Conservation (phyloP, 2,888 invertebrate species). For the Erpobdella octoculata region DNA sequence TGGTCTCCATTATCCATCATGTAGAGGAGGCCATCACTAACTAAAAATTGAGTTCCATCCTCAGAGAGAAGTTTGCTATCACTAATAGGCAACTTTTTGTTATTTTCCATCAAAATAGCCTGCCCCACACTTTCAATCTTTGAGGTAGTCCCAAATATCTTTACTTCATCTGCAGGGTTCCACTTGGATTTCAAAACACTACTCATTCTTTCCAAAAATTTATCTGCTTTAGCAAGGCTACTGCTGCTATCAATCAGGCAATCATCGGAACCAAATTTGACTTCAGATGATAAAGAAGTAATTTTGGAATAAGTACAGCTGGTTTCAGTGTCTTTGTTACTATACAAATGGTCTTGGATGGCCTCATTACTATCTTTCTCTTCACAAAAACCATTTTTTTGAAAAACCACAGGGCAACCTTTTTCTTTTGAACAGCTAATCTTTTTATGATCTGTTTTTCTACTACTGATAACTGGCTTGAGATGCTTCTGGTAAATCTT, state of each 20-base stretch:
- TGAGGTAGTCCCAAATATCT: background rate
- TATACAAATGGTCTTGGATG: no score
- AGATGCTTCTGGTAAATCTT: constrained; percentile 13
- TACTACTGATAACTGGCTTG: background rate
- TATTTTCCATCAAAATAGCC: background rate
- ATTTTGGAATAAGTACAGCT: no score
- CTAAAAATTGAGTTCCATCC: constrained; percentile 11
- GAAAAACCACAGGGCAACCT: background rate
- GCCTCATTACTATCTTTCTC: constrained; percentile 2
- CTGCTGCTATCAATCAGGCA: background rate
- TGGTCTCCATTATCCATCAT: no score
- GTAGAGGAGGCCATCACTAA: constrained; percentile 4
- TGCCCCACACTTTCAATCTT: constrained; percentile 3
- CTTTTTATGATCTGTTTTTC: no score
- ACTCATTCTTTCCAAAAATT: constrained; percentile 1
- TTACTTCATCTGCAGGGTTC: constrained; percentile 1
- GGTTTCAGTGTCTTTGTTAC: no score
- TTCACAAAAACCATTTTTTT: background rate
- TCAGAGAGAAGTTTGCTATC: background rate
- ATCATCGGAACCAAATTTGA: background rate
- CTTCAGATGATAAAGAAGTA: background rate
- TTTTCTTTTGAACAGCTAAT: background rate
- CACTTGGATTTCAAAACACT: background rate
- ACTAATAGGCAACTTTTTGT: background rate
- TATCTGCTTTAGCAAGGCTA: background rate